Base-by-base conservation (phyloP, 1,140 invertebrate genomes). In the Megalopta genalis region DNA sequence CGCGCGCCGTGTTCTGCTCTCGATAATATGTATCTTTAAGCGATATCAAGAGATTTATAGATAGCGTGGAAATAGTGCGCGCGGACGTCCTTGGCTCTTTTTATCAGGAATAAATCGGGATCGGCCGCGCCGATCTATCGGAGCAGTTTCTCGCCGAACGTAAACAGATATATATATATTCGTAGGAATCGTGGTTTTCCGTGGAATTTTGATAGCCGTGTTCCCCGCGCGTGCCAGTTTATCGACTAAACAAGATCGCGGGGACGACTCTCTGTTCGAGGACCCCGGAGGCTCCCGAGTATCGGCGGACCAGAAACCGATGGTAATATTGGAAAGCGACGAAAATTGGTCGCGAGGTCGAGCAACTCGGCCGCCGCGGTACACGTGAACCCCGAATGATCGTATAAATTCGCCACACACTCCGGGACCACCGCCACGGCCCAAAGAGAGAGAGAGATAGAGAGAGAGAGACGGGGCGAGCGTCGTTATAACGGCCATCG, bases 331-430 rank as follows among this genome's bases (percentile, higher is more conserved):
- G 72, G 64, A 57, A 83, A 83, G 25, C n/a, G 37, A 70, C 25
- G 39, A 59, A 25, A 23, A 77, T 77, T 27, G 27, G 39, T 54
- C 83, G 66, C 52, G 73, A 82, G 84, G 75, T 84, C 83, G 81
- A 59, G 32, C 7, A n/a, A 21, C 46, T 52, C n/a, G 18, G 32
- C 39, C 59, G 52, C 57, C 32, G 42, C 64, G 78, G 25, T 72
- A 75, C 83, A 80, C 57, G 67, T 84, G 83, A 84, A 84, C 66
- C 37, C 25, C 60, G 68, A 60, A 49, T 79, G 81, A 85, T 82
- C 63, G 62, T 80, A 76, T 62, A 80, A 86, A 82, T 85, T 75
- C 68, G 67, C 60, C 76, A 8, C 54, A 69, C 69, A 49, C 52
- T 77, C 74, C 21, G 64, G 39, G 64, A 66, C 64, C 39, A 46